A percentile compares a stretch with the other conserved stretches of the same genome.
Conservation (phyloP, 2,888 invertebrate genomes). For the Nemotelus nigrinus region DNA sequence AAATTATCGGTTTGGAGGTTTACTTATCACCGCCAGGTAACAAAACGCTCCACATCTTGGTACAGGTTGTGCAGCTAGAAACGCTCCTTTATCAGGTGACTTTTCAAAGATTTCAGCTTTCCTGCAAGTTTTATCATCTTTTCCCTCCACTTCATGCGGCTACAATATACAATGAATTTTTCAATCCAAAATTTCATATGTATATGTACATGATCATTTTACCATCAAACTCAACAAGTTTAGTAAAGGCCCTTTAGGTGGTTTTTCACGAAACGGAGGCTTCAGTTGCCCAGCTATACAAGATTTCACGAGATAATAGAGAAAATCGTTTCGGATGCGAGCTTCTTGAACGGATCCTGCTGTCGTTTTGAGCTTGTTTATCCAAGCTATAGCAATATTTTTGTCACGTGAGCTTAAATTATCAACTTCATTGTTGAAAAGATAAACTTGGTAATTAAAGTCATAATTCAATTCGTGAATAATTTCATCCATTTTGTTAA, state of each 20-base stretch:
- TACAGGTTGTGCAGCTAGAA: conserved; percentile 68
- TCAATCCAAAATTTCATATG: too few species aligned
- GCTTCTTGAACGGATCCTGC: conserved; percentile 66
- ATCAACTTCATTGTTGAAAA: conserved; percentile 65
- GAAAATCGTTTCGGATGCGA: conserved; percentile 68
- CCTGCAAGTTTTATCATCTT: conserved; percentile 49
- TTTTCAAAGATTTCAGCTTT: conserved; percentile 65
- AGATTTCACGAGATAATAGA: conserved; percentile 67
- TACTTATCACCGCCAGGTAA: conserved; percentile 68
- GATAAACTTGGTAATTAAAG: conserved; percentile 67
- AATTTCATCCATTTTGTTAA: conserved; percentile 61
- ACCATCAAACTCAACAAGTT: conserved; percentile 65
- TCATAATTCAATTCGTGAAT: conserved; percentile 67
- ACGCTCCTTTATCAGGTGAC: conserved; percentile 70
- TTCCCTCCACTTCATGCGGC: conserved; percentile 7
- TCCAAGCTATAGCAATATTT: conserved; percentile 66
- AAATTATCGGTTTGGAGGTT: conserved; percentile 48
- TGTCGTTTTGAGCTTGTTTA: conserved; percentile 66
- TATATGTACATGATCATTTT: too few species aligned
- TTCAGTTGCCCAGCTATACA: conserved; percentile 65
- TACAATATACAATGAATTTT: conserved; percentile 28
- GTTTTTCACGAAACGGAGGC: conserved; percentile 66
- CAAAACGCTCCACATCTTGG: conserved; percentile 70
- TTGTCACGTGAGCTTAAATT: conserved; percentile 62
- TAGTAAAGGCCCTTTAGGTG: conserved; percentile 65